Conservation (phyloP, 2,113 vertebrate species). For the Isurus oxyrinchus region DNA sequence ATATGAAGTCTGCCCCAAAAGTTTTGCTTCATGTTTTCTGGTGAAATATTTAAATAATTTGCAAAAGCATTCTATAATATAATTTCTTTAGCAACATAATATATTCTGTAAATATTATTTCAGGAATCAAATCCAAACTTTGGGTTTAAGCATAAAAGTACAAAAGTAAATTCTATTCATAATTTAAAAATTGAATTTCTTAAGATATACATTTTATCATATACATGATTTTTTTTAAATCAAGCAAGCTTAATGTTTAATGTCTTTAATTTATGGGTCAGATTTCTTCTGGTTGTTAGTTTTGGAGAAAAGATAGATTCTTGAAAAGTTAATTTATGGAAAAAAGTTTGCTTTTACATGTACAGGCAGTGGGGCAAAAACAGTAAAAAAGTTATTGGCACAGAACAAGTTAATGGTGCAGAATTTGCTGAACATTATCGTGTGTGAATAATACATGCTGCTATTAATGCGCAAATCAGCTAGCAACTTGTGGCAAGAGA, state of each 20-base stretch:
- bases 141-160: neutral
- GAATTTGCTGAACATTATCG: neutral
- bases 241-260: neutral
- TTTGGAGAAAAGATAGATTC: neutral
- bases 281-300: neutral
- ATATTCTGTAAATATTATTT: neutral
- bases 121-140: neutral
- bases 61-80: neutral
- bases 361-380: neutral
- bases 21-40: neutral
- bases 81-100: neutral
- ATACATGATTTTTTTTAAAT: neutral
- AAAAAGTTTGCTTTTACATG: neutral
- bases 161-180: neutral
- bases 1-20: neutral
- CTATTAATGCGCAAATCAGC: neutral
- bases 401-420: neutral
- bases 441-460: neutral
- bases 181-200: neutral
- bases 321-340: neutral
- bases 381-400: neutral
- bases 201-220: neutral
- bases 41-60: neutral
- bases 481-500: neutral
- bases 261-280: neutral